A percentile compares a stretch with the other conserved stretches of the same genome.
Conservation (phyloP, 2,797 vertebrate species). For the Sus cebifrons region DNA sequence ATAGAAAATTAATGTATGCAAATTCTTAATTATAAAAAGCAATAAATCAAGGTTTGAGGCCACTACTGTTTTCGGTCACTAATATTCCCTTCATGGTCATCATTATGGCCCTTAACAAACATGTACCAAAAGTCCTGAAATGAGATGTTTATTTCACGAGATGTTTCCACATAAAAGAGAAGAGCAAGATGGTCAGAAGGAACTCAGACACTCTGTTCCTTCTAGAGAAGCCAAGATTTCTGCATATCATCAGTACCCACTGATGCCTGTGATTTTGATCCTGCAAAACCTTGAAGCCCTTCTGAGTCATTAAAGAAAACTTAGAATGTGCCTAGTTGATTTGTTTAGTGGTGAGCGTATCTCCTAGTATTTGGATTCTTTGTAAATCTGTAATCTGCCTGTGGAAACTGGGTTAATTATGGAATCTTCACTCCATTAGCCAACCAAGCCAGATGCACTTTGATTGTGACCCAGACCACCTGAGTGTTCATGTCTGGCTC, state of each 20-base stretch:
- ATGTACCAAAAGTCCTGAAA: background rate
- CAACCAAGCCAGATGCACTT: background rate
- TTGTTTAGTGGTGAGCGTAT: constrained; percentile 9
- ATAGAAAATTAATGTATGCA: background rate
- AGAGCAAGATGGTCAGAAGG: background rate
- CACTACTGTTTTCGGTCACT: background rate
- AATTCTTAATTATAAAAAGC: constrained; percentile 62
- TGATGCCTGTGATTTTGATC: background rate
- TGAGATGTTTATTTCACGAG: background rate
- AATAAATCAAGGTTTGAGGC: background rate
- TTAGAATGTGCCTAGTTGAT: background rate
- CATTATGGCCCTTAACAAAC: constrained; percentile 11
- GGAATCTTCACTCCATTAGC: background rate
- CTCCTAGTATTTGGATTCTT: constrained; percentile 65
- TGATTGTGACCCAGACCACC: constrained; percentile 44
- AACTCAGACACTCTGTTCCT: constrained; percentile 38
- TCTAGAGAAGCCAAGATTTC: constrained; percentile 49
- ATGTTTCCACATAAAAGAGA: constrained; percentile 33
- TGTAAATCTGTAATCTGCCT: background rate
- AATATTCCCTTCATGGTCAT: background rate
- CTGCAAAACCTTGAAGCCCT: background rate
- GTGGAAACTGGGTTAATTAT: background rate
- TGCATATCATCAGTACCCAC: background rate
- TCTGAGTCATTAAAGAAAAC: constrained; percentile 42
- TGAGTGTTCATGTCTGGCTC: background rate